Percentiles rank a stretch among this genome's conserved stretches.
These are phyloP conservation scores for Anthophora plumipes DNA, from an alignment of 2,888 invertebrate genomes.

Conservation along the genomic window DNA sequence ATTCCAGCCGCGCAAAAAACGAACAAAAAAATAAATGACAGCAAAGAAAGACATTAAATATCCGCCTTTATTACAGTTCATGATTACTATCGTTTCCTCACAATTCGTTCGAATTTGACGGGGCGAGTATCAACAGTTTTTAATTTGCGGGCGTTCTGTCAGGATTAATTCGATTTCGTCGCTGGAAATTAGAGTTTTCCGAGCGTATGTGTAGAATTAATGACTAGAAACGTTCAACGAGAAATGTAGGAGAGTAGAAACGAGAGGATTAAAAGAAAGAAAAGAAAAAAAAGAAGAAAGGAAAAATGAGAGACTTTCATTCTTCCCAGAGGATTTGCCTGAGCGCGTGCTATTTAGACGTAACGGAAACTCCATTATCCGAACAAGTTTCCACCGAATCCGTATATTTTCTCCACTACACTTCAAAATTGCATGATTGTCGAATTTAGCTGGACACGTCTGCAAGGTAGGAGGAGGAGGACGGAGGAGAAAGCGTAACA, in stretches of 20 bases:
- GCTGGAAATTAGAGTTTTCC: slow-evolving; percentile 60
- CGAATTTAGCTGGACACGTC: slow-evolving; percentile 27
- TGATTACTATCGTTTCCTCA: background rate
- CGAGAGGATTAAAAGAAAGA: slow-evolving; percentile 10
- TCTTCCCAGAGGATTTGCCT: slow-evolving; percentile 60
- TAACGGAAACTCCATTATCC: slow-evolving; percentile 68
- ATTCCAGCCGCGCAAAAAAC: background rate
- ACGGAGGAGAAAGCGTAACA: background rate
- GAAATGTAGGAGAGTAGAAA: slow-evolving; percentile 3
- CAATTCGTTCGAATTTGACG: background rate
- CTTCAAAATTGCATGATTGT: slow-evolving; percentile 56
- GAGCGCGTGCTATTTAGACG: slow-evolving; percentile 60
- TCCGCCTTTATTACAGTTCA: too few species aligned
- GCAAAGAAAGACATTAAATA: background rate
- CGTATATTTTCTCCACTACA: slow-evolving; percentile 54
- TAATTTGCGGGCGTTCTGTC: slow-evolving; percentile 41
- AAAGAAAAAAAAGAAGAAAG: too few species aligned
- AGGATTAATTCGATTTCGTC: slow-evolving; percentile 59
- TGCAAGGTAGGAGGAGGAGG: background rate
- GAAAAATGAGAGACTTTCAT: slow-evolving; percentile 54
- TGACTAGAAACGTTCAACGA: slow-evolving; percentile 61
- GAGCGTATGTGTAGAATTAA: slow-evolving; percentile 48
- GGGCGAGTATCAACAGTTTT: slow-evolving; percentile 50
- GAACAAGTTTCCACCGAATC: slow-evolving; percentile 59
- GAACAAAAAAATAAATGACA: background rate